Evolutionary conservation across 2,888 invertebrate species (phyloP).

Genomic region (Nemoura dubitans): DNA sequence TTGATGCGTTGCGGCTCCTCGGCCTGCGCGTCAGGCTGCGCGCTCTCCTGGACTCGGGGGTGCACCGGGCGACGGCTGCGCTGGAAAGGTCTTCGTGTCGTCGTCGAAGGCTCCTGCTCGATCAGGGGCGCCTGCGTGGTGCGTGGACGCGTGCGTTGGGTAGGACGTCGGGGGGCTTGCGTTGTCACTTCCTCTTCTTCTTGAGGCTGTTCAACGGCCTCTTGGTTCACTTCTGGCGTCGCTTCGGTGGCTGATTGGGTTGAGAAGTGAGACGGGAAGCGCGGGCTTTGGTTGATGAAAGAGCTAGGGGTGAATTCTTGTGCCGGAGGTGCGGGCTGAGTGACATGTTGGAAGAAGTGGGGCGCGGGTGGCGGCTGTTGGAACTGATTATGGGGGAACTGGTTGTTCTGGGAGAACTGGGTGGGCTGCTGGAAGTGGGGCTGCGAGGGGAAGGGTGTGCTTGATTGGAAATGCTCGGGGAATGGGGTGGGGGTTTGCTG

Average conservation of each 20-base stretch:
- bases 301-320: constrained; percentile 52
- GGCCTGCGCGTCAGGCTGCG: no score
- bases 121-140: constrained; percentile 17
- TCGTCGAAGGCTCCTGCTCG: constrained; percentile 39
- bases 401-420: background rate
- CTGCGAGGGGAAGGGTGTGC: constrained; percentile 9
- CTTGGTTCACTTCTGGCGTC: constrained; percentile 22
- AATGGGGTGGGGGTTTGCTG: constrained; percentile 9
- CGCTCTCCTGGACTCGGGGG: background rate
- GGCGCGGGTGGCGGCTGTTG: background rate
- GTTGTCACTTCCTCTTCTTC: constrained; percentile 50
- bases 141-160: background rate
- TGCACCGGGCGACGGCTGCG: constrained; percentile 45
- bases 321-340: background rate
- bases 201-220: background rate
- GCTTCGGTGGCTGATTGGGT: background rate
- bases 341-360: constrained; percentile 15
- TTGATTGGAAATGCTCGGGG: background rate
- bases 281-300: background rate
- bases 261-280: background rate
- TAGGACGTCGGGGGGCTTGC: background rate
- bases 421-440: background rate
- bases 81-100: constrained; percentile 45
- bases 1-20: background rate
- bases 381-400: background rate